A percentile compares a stretch with the other conserved stretches of the same genome.
phyloP scores from a whole-genome alignment of 2,113 vertebrate genomes.

The Sialia sialis region DNA sequence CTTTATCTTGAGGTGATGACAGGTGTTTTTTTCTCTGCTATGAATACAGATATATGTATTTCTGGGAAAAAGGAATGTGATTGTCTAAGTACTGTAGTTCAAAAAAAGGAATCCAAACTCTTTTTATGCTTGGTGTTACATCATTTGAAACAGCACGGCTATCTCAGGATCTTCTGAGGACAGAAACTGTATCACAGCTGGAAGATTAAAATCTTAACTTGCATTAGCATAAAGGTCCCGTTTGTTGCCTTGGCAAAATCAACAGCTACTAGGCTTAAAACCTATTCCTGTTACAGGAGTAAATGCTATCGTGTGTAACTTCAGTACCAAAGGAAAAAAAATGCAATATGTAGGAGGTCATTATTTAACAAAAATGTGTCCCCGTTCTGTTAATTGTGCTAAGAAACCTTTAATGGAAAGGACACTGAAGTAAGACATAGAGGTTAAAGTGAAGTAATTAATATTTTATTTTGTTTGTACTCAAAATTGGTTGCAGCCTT shows the following conservation, averaged over 20 bases:
- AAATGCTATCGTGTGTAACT: not conserved
- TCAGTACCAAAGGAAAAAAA: not conserved
- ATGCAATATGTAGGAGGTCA: not conserved
- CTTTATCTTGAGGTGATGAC: not conserved
- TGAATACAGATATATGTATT: not conserved
- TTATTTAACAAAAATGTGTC: not conserved
- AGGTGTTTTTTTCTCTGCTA: not conserved
- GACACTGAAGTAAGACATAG: not conserved
- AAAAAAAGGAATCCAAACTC: not conserved
- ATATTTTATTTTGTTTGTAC: not conserved
- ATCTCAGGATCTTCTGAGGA: not conserved
- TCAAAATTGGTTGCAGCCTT: not conserved
- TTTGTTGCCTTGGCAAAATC: not conserved
- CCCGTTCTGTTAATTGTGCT: not conserved
- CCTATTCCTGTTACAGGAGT: not conserved
- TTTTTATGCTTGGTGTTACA: not conserved
- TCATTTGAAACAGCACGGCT: not conserved
- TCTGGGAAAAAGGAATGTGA: not conserved
- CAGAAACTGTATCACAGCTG: not conserved
- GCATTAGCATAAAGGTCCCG: not conserved
- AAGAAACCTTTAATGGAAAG: not conserved
- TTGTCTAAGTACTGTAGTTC: not conserved
- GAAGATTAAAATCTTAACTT: not conserved
- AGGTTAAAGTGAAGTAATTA: not conserved
- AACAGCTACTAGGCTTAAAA: not conserved